Conservation (phyloP, 2,113 vertebrate genomes). For the Paradisaea rubra region DNA sequence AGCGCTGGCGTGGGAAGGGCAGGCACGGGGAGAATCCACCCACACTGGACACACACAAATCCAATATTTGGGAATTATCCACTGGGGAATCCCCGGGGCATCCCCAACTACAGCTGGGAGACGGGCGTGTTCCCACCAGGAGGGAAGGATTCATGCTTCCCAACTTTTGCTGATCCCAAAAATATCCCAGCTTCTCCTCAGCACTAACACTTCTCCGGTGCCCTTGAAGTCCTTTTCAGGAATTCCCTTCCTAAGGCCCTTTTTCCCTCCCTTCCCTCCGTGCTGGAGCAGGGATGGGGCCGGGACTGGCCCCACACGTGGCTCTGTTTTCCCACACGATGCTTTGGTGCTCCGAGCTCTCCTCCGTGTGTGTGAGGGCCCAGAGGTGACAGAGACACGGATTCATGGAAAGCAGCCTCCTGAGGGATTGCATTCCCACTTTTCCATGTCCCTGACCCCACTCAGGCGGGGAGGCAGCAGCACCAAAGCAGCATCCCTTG, state of each 20-base stretch:
- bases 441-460: not conserved
- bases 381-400: fast-evolving
- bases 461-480: not conserved
- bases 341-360: not conserved
- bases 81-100: not conserved
- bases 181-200: not conserved
- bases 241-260: not conserved
- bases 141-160: not conserved
- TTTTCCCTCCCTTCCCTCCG: fast-evolving
- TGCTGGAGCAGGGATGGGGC: not conserved
- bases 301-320: not conserved
- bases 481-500: not conserved
- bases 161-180: not conserved
- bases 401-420: not conserved
- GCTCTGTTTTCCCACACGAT: fast-evolving
- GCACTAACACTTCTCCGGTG: not conserved
- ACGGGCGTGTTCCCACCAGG: fast-evolving
- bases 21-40: not conserved
- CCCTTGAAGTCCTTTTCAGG: not conserved
- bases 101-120: not conserved
- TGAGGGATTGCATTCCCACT: not conserved
- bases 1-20: fast-evolving
- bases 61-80: fast-evolving
- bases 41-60: not conserved
- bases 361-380: fast-evolving